These are phyloP conservation scores for Anthoscopus minutus DNA, from an alignment of 2,113 vertebrate species.

Conservation along the genomic window DNA sequence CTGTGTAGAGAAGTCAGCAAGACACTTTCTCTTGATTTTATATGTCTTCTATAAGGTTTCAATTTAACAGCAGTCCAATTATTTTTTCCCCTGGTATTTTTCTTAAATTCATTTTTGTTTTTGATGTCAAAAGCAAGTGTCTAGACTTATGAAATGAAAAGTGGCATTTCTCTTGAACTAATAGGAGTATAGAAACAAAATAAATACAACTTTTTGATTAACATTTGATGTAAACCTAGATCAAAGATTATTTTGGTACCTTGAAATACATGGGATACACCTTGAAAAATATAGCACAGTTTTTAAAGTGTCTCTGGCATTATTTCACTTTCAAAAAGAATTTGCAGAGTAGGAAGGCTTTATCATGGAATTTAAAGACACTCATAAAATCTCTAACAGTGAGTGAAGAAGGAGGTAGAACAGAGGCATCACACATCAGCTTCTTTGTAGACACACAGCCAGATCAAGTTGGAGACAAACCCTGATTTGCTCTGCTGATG, in stretches of 20 bases:
- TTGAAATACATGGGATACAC: background rate
- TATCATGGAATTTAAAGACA: background rate
- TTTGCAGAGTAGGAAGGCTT: background rate
- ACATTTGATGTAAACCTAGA: background rate
- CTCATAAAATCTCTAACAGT: background rate
- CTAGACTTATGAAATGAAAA: background rate
- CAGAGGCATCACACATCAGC: background rate
- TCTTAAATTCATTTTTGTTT: background rate
- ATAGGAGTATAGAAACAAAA: background rate
- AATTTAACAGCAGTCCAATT: background rate
- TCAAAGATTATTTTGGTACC: background rate
- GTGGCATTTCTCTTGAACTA: background rate
- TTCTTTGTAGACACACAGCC: background rate
- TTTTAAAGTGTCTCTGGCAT: background rate
- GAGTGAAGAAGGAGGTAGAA: background rate
- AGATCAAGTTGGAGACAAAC: background rate
- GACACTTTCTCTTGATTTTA: background rate
- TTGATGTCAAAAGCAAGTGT: background rate
- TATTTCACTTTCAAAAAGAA: background rate
- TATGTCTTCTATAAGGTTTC: background rate
- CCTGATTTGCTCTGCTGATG: background rate
- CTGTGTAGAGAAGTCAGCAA: background rate
- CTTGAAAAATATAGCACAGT: background rate
- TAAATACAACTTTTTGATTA: background rate
- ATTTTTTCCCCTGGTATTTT: background rate